Evolutionary conservation across 2,888 invertebrate genomes (phyloP).

Genomic region (Erebia ligea): DNA sequence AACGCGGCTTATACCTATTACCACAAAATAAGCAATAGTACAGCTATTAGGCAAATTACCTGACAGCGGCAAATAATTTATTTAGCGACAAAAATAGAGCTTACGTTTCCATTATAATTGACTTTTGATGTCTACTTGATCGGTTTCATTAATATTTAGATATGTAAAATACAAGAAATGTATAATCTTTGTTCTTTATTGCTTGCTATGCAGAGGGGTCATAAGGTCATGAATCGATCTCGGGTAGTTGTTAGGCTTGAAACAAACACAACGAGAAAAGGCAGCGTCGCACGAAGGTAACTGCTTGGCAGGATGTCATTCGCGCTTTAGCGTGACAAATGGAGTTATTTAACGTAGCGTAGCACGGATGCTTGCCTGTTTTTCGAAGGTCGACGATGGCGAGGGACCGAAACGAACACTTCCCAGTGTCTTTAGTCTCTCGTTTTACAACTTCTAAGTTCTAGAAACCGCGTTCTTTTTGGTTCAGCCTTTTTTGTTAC

Average conservation of each 20-base stretch:
- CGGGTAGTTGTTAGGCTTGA: constrained; percentile 29
- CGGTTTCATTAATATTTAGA: constrained; percentile 34
- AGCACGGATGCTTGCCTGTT: too few relatives aligned
- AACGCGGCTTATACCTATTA: too few relatives aligned
- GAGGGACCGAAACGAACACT: too few relatives aligned
- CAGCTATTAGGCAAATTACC: neutral
- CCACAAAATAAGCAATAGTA: too few relatives aligned
- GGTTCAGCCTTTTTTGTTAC: constrained; percentile 19
- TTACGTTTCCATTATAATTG: constrained; percentile 26
- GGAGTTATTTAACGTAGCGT: too few relatives aligned
- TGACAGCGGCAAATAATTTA: constrained; percentile 1
- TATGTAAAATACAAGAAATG: constrained; percentile 41
- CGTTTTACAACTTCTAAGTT: too few relatives aligned
- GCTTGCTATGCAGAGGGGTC: constrained; percentile 42
- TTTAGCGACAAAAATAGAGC: constrained; percentile 24
- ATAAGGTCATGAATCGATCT: constrained; percentile 37
- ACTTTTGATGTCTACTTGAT: constrained; percentile 36
- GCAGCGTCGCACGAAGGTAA: neutral
- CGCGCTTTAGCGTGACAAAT: neutral
- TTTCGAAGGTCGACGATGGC: too few relatives aligned
- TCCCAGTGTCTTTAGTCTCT: too few relatives aligned
- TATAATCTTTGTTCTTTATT: constrained; percentile 37
- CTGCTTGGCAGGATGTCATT: neutral
- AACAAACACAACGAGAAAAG: neutral
- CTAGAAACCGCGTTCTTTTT: neutral